These are phyloP conservation scores for Chionodraco myersi DNA, from an alignment of 2,113 vertebrate species.

Conservation along the genomic window DNA sequence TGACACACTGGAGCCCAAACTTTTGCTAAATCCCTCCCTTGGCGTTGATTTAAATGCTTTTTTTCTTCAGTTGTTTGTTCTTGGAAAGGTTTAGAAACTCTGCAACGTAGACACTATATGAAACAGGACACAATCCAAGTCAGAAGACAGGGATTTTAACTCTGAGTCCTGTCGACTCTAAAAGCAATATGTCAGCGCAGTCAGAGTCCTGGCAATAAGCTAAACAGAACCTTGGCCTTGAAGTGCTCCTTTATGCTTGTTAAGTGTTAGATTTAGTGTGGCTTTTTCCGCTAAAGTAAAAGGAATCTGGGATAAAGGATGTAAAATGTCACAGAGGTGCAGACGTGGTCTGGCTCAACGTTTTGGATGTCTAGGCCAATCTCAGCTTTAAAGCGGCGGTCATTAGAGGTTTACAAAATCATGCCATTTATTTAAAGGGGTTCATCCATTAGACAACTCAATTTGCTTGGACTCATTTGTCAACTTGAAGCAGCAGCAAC, in stretches of 20 bases:
- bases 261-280: constrained; percentile 50
- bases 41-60: constrained; percentile 31
- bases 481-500: constrained; percentile 47
- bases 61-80: constrained; percentile 41
- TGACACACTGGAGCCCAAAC: constrained; percentile 21
- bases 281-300: constrained; percentile 32
- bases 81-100: constrained; percentile 18
- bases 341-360: constrained; percentile 29
- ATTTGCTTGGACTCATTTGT: constrained; percentile 63
- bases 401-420: constrained; percentile 42
- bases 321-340: constrained; percentile 49
- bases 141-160: constrained; percentile 51
- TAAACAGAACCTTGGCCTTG: constrained; percentile 48
- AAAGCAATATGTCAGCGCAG: constrained; percentile 52
- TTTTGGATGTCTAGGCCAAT: constrained; percentile 22
- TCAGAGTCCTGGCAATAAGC: constrained; percentile 44
- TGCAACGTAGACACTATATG: constrained; percentile 30
- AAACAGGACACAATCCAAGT: constrained; percentile 40
- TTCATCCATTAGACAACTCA: constrained; percentile 61
- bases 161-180: constrained; percentile 33
- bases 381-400: constrained; percentile 26
- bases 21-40: constrained; percentile 47
- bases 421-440: constrained; percentile 56
- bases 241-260: constrained; percentile 51
- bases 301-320: constrained; percentile 58